Percentiles rank a stretch among this genome's conserved stretches.
phyloP scores from a whole-genome alignment of 2,113 vertebrate species.

The Cebidichthys violaceus region DNA sequence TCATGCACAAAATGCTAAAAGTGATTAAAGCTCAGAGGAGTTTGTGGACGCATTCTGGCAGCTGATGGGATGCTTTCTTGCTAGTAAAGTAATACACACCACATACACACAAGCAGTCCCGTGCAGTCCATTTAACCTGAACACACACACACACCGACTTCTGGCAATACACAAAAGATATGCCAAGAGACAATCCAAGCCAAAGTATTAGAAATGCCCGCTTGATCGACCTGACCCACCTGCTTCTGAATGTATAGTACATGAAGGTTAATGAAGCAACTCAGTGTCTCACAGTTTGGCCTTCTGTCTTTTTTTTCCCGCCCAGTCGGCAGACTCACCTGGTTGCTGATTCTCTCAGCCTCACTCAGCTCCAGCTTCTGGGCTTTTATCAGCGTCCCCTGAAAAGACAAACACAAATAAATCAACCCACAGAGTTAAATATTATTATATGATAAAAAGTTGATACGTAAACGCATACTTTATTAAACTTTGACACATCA shows the following conservation, averaged over 20 bases:
- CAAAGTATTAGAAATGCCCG: conserved; percentile 51
- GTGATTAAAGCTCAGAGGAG: conserved; percentile 45
- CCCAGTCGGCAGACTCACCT: conserved; percentile 59
- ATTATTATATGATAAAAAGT: neutral
- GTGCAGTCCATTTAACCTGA: neutral
- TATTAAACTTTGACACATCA: conserved; percentile 36
- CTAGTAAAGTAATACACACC: conserved; percentile 8
- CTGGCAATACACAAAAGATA: neutral
- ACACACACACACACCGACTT: neutral
- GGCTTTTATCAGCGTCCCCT: conserved; percentile 19
- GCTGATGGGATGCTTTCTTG: conserved; percentile 16
- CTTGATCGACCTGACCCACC: conserved; percentile 51
- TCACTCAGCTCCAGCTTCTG: conserved; percentile 52
- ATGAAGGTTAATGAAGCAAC: conserved; percentile 78
- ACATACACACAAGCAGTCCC: neutral
- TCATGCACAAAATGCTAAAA: conserved; percentile 41
- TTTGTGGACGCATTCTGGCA: conserved; percentile 20
- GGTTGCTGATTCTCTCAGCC: conserved; percentile 33
- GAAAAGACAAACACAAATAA: neutral
- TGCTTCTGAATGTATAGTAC: conserved; percentile 62
- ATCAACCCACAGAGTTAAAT: neutral
- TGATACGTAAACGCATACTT: conserved; percentile 4
- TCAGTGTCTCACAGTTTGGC: conserved; percentile 60
- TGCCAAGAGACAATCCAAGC: neutral
- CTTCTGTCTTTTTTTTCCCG: conserved; percentile 66